phyloP scores from a whole-genome alignment of 2,113 vertebrate species.

The Heterotis niloticus region DNA sequence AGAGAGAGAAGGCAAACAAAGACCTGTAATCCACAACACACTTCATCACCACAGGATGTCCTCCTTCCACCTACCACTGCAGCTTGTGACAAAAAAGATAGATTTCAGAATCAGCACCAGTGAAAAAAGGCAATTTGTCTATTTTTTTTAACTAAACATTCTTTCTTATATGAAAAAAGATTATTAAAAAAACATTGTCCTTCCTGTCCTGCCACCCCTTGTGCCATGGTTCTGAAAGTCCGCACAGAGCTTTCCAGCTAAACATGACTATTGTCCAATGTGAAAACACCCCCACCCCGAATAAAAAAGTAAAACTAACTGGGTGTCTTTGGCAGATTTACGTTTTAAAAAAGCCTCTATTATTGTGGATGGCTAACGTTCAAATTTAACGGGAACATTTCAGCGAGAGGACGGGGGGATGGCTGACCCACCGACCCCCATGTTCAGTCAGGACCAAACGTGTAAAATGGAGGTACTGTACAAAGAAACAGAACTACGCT shows the following conservation, averaged over 20 bases:
- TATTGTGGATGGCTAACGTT: conserved; percentile 34
- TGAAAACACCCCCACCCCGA: neutral
- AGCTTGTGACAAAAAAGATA: conserved; percentile 25
- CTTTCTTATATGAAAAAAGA: conserved; percentile 47
- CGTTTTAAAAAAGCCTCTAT: conserved; percentile 46
- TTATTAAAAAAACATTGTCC: conserved; percentile 31
- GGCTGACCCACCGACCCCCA: neutral
- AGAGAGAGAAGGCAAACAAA: conserved; percentile 24
- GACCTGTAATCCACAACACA: conserved; percentile 40
- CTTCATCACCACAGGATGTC: conserved; percentile 44
- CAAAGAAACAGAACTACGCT: conserved; percentile 7
- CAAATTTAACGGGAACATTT: conserved; percentile 18
- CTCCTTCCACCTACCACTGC: conserved; percentile 37
- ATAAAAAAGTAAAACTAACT: conserved; percentile 47
- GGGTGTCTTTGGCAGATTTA: conserved; percentile 67
- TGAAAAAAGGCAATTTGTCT: conserved; percentile 54
- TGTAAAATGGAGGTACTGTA: conserved; percentile 12
- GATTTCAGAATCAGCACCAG: conserved; percentile 57
- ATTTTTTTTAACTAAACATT: conserved; percentile 50
- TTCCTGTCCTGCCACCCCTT: conserved; percentile 21
- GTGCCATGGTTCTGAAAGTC: conserved; percentile 25
- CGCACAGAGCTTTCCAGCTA: conserved; percentile 18
- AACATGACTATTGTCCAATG: neutral
- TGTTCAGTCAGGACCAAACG: neutral
- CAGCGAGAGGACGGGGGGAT: conserved; percentile 1